These are phyloP conservation scores for Myodes glareolus DNA, from an alignment of 2,113 vertebrate species.

Conservation along the genomic window DNA sequence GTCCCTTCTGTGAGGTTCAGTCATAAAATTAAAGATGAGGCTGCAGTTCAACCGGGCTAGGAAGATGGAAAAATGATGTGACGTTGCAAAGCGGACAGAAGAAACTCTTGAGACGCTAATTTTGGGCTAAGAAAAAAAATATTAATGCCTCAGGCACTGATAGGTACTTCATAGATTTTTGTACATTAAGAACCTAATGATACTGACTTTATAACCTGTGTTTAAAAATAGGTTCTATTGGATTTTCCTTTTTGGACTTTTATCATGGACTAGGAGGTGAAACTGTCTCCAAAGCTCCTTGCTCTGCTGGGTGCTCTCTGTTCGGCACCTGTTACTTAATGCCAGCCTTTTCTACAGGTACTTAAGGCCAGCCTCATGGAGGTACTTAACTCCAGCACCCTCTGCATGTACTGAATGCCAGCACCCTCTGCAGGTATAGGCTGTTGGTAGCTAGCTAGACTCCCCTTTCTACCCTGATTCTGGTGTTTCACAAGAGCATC, in stretches of 20 bases:
- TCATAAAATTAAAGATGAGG: not conserved
- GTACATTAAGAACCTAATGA: not conserved
- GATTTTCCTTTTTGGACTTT: not conserved
- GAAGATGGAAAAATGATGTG: not conserved
- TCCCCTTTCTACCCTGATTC: not conserved
- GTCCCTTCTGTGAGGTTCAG: too few species aligned
- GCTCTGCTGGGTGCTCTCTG: not conserved
- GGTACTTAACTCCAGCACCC: not conserved
- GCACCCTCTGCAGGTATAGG: not conserved
- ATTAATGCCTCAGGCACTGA: not conserved
- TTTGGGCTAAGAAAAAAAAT: not conserved
- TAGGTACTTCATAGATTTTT: not conserved
- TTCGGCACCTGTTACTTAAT: not conserved
- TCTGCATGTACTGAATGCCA: not conserved
- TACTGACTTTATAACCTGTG: not conserved
- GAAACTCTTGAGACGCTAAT: not conserved
- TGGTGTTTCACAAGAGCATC: not conserved
- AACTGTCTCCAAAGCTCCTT: not conserved
- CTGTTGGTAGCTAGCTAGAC: not conserved
- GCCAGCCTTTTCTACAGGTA: not conserved
- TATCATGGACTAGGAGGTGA: not conserved
- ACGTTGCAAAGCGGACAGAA: not conserved
- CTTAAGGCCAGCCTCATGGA: not conserved
- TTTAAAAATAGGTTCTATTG: not conserved
- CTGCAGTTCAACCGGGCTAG: not conserved